Evolutionary conservation across 2,888 invertebrate species (phyloP), one percentile per base, ranked within the genome.

Genomic region (Drosophila greeni): DNA sequence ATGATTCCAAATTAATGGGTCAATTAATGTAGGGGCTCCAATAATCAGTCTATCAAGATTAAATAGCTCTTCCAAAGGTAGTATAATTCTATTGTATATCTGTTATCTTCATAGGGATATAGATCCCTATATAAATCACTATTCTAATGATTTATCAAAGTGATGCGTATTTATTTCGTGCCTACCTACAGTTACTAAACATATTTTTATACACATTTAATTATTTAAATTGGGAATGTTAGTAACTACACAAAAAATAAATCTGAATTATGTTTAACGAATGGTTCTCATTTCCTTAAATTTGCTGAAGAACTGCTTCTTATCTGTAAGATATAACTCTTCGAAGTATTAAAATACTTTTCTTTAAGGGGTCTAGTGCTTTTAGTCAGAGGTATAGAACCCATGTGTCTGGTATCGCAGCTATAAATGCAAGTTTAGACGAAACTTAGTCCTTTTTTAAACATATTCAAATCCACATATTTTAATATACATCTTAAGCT

Each of bases 81-180:
- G 36, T 53, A 6, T 16, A 29, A 52, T 16, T 26, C 33, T 58
- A 11, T 24, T 59, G 59, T 24, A 43, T 31, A 60, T 54, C 29
- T n/a, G 11, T 16, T 33, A 58, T 20, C 58, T 58, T 14, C 16
- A 23, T 43, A 11, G 18, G 29, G 20, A 34, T 29, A 7, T 11
- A 3, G 6, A 34, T 37, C 12, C 45, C 36, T 12, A 7, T 7
- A n/a, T 29, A 49, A 29, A 40, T 23, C 34, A 42, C 49, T 34
- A 49, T 18, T 24, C 7, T 23, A 42, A 42, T 14, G 12, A 36
- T 51, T 42, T 64, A 64, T 40, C 34, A 42, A 56, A 49, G 11
- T 18, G 8, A 12, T 18, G 23, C 29, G 31, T 33, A 26, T 61
- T 42, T 20, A 24, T 29, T 40, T 14, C n/a, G 16, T 29, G 23